Evolutionary conservation across 2,113 vertebrate species (phyloP).

Genomic region (Chloropsis cyanopogon): DNA sequence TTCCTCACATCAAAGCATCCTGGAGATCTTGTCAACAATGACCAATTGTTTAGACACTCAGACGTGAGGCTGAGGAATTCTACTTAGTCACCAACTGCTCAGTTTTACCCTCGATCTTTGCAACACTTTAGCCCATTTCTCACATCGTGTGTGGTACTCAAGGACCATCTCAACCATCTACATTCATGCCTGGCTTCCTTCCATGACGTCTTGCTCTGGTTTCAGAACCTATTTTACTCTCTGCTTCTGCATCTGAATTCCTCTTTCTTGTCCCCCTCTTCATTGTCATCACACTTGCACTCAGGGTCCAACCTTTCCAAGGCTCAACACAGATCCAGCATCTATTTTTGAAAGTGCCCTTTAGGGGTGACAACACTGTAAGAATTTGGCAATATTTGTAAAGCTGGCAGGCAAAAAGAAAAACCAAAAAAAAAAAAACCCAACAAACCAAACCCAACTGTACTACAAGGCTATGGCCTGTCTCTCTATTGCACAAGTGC

Average conservation of each 20-base stretch:
- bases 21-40: conserved; percentile 7
- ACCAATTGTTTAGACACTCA: background rate
- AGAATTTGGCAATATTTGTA: background rate
- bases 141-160: background rate
- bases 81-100: background rate
- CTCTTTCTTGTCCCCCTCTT: background rate
- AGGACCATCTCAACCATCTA: background rate
- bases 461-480: background rate
- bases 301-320: background rate
- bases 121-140: background rate
- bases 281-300: background rate
- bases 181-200: background rate
- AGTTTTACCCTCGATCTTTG: background rate
- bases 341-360: background rate
- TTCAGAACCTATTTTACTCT: background rate
- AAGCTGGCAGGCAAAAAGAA: background rate
- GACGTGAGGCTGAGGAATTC: background rate
- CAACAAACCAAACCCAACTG: background rate
- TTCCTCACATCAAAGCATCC: conserved; percentile 36
- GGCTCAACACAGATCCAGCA: background rate
- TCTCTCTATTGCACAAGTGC: background rate
- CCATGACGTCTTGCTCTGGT: background rate
- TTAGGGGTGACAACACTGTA: background rate
- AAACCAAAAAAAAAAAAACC: too few relatives aligned
- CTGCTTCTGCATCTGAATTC: background rate